Percentiles rank a stretch among this genome's conserved stretches.
These are phyloP conservation scores for Grallaria varia DNA, from an alignment of 2,113 vertebrate species.

Conservation along the genomic window DNA sequence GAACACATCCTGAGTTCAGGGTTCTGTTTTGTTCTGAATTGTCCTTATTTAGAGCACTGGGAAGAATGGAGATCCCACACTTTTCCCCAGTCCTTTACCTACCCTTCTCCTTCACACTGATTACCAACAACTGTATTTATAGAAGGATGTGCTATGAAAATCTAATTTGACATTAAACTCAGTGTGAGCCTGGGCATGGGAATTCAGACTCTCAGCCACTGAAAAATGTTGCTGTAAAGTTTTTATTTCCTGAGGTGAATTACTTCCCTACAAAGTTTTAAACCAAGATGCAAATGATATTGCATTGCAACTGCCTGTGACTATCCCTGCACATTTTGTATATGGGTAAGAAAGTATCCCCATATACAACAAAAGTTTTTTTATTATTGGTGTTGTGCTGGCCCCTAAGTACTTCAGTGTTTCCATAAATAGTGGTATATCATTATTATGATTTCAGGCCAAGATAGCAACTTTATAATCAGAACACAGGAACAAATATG, in stretches of 20 bases:
- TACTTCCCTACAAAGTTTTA: background rate
- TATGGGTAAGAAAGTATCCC: background rate
- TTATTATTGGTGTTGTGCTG: background rate
- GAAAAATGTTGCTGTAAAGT: background rate
- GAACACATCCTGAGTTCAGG: accelerated
- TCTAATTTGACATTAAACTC: background rate
- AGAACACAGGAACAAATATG: background rate
- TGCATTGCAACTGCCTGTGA: background rate
- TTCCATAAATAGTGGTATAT: background rate
- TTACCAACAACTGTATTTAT: background rate
- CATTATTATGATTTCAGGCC: background rate
- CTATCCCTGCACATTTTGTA: background rate
- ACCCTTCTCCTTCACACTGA: background rate
- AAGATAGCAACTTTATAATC: background rate
- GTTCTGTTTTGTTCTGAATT: background rate
- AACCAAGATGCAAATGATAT: background rate
- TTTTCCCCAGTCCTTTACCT: background rate
- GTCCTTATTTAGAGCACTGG: background rate
- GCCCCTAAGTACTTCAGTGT: background rate
- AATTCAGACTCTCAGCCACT: background rate
- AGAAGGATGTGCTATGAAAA: background rate
- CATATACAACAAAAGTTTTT: background rate
- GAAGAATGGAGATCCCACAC: background rate
- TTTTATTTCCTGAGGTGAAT: background rate
- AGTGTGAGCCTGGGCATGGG: background rate